Percentiles rank a stretch among this genome's conserved stretches.
phyloP scores from a whole-genome alignment of 37 sponge, comb jelly and placozoan species.

The Geodia barretti region DNA sequence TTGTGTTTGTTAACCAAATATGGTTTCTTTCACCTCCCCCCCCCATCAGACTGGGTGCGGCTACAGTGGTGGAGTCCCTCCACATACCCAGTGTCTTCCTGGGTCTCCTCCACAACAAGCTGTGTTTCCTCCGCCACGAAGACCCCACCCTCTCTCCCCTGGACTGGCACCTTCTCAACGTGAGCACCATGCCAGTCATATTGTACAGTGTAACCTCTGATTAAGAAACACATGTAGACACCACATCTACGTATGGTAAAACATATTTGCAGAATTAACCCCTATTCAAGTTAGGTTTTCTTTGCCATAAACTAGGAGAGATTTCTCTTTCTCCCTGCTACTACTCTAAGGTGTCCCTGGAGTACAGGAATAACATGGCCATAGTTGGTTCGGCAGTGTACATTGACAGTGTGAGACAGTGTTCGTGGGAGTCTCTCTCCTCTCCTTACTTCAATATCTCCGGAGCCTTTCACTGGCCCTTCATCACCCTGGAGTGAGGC shows the following conservation, averaged over 20 bases:
- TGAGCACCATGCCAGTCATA: slow-evolving; percentile 3
- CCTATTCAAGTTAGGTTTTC: no score
- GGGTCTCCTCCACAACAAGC: slow-evolving; percentile 49
- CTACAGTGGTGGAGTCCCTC: slow-evolving; percentile 35
- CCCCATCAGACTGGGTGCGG: slow-evolving; percentile 58
- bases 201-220: background rate
- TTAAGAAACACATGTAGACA: no score
- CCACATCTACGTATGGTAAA: no score
- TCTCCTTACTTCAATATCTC: slow-evolving; percentile 15
- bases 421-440: slow-evolving; percentile 27
- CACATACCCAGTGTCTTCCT: slow-evolving; percentile 9
- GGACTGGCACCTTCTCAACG: slow-evolving; percentile 39
- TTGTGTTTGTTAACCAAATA: no score
- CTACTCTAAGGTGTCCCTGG: slow-evolving; percentile 41
- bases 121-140: slow-evolving; percentile 54
- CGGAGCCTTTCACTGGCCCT: slow-evolving; percentile 30
- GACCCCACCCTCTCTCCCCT: slow-evolving; percentile 31
- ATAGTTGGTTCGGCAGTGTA: slow-evolving; percentile 40
- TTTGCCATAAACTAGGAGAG: no score
- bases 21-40: background rate
- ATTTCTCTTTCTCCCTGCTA: no score
- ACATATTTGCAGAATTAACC: no score
- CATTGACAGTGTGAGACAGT: slow-evolving; percentile 20
- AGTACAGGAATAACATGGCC: slow-evolving; percentile 25
- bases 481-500: slow-evolving; percentile 20